Evolutionary conservation across 2,113 vertebrate species (phyloP), one percentile per base, ranked within the genome.

Genomic region (Nanorana parkeri): DNA sequence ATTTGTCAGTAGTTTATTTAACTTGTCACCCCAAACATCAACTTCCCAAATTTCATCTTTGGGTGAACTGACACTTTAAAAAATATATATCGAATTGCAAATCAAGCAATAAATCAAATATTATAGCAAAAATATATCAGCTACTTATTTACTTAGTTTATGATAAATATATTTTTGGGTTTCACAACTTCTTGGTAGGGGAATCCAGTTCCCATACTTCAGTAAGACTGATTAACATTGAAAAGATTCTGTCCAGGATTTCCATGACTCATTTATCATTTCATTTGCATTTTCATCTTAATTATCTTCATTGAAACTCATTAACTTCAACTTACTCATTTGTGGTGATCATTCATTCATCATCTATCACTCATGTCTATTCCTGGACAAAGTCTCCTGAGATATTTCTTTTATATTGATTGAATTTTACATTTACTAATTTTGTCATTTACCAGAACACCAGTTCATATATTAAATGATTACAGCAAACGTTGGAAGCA

Each of bases 291-390:
- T 75, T 63, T 75, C 55, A 75, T 75, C 56, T 36, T 75, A 75
- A 75, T 75, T 75, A 75, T 61, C 72, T 61, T 75, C 56, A 75
- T 41, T 75, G 72, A 61, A 75, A 75, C n/a, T 75, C 72, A 75
- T 75, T 75, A 75, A 60, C 72, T 75, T 75, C 72, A 75, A 41
- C 55, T 75, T 75, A 75, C 72, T 75, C 55, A 60, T 75, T 75
- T 75, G 29, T 60, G 20, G 72, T 75, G 29, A 75, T 75, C 72
- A 75, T 75, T 75, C 72, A 75, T 75, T 61, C 16, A 75, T 75
- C 72, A 75, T 41, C 29, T 23, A 75, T 75, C 56, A 75, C 72
- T 36, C 72, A 74, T 73, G 28, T 74, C 54, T 60, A 74, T 75
- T 41, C 56, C 32, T 75, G 56, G 29, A 36, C 55, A 75, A 32